These are phyloP conservation scores for Adelognathus sp. DNA, from an alignment of 2,888 invertebrate genomes.

Conservation along the genomic window DNA sequence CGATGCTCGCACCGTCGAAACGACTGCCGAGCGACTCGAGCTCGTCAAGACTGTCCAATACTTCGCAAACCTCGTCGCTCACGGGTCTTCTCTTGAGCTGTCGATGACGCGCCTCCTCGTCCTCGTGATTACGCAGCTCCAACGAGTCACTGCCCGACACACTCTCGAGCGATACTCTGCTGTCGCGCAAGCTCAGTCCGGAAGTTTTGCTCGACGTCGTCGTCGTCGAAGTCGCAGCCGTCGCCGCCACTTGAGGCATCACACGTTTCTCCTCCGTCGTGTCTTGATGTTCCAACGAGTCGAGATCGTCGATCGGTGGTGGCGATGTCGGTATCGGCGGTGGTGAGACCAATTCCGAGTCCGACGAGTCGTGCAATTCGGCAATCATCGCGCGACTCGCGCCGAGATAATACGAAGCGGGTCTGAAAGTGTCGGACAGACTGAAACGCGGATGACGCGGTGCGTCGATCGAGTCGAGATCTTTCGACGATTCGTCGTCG, in stretches of 20 bases:
- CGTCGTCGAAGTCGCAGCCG: constrained; percentile 61
- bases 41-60: constrained; percentile 85
- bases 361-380: constrained; percentile 90
- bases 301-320: constrained; percentile 88
- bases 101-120: constrained; percentile 83
- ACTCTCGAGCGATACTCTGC: constrained; percentile 74
- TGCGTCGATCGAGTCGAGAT: constrained; percentile 86
- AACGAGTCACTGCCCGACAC: constrained; percentile 82
- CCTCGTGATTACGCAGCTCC: constrained; percentile 83
- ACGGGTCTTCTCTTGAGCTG: constrained; percentile 88
- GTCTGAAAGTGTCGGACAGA: constrained; percentile 93
- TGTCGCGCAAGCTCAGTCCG: constrained; percentile 72
- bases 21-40: constrained; percentile 84
- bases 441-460: constrained; percentile 91
- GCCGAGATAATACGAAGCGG: constrained; percentile 93
- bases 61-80: constrained; percentile 85
- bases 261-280: constrained; percentile 72
- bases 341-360: constrained; percentile 90
- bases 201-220: constrained; percentile 71
- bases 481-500: constrained; percentile 91
- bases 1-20: constrained; percentile 84
- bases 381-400: constrained; percentile 85
- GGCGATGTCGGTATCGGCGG: constrained; percentile 90
- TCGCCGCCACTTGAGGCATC: constrained; percentile 80
- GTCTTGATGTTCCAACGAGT: constrained; percentile 83